phyloP scores from a whole-genome alignment of 2,797 vertebrate genomes.

The Rhinophrynus dorsalis region DNA sequence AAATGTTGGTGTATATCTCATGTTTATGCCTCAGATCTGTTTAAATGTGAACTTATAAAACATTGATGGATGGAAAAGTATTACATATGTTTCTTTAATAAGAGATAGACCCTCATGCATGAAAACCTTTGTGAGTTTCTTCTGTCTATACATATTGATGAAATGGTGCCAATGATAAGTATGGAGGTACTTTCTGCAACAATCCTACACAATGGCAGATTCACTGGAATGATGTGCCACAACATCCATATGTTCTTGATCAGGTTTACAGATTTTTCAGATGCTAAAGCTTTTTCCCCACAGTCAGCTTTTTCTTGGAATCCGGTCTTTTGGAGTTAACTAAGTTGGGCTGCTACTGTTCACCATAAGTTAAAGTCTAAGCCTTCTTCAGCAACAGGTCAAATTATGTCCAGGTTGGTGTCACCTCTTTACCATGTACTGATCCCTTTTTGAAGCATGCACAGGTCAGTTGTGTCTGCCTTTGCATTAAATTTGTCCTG shows the following conservation, averaged over 20 bases:
- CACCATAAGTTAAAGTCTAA: constrained; percentile 76
- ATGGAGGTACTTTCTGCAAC: constrained; percentile 10
- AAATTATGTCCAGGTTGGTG: constrained; percentile 95
- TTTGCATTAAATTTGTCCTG: constrained; percentile 94
- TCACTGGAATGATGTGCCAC: not conserved
- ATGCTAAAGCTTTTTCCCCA: constrained; percentile 70
- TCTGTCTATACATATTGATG: constrained; percentile 22
- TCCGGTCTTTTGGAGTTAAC: constrained; percentile 83
- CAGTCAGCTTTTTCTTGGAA: constrained; percentile 77
- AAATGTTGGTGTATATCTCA: no score
- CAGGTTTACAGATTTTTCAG: constrained; percentile 53
- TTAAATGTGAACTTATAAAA: constrained; percentile 24
- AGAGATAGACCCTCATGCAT: constrained; percentile 19
- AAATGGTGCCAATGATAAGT: constrained; percentile 7
- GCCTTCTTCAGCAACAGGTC: constrained; percentile 75
- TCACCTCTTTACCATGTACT: constrained; percentile 84
- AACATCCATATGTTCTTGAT: constrained; percentile 20
- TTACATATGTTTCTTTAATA: constrained; percentile 8
- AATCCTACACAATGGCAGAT: not conserved
- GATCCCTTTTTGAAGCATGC: constrained; percentile 76
- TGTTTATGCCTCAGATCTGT: not conserved
- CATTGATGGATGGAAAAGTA: constrained; percentile 1
- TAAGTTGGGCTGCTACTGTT: constrained; percentile 75
- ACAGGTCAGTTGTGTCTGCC: constrained; percentile 92
- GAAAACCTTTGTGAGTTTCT: constrained; percentile 8